Base-by-base conservation (phyloP, 2,797 vertebrate species). In the Microcaecilia unicolor region DNA sequence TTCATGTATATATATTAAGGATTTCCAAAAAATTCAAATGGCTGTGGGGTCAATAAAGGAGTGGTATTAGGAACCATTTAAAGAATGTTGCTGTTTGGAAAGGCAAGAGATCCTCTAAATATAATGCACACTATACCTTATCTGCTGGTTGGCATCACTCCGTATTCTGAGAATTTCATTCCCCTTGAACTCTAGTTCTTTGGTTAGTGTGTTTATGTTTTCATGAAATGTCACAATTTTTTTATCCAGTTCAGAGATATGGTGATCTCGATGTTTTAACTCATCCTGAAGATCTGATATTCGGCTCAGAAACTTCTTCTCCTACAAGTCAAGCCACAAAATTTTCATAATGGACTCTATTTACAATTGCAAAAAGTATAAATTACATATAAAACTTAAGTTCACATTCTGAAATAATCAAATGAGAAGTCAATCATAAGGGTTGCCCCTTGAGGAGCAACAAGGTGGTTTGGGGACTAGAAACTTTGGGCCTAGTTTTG, bases 151-250 rank as follows among this genome's bases (percentile, higher is more conserved):
- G 60, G 93, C 93, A 66, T 98, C 95, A 25, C 92, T 93, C 57
- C 91, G 90, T 75, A 98, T 90, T 81, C 92, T 92, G 25, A 98
- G 89, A 65, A 98, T 89, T 77, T 98, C 94, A 49, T 97, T 95
- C 49, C 94, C 95, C 71, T 97, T 97, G 34, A 90, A 83, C 72
- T 98, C 94, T 74, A 98, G 67, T 69, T 98, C 95, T 56, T 93
- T 97, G 2, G 94, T 97, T 55, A 98, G 72, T 4, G 86, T 83
- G 77, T 81, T 93, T 75, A 97, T 91, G 51, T 91, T 97, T 71
- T 97, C 94, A 46, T 92, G 93, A 55, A 98, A 87, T 6, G 90
- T 86, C 64, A 93, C 86, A 48, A 93, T 87, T 71, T 98, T 92
- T 42, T 88, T 91, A 69, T 98, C 92, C 58, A 98, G 71, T 66